Evolutionary conservation across 2,113 vertebrate species (phyloP), one percentile per base, ranked within the genome.

Genomic region (Amazona vittata): DNA sequence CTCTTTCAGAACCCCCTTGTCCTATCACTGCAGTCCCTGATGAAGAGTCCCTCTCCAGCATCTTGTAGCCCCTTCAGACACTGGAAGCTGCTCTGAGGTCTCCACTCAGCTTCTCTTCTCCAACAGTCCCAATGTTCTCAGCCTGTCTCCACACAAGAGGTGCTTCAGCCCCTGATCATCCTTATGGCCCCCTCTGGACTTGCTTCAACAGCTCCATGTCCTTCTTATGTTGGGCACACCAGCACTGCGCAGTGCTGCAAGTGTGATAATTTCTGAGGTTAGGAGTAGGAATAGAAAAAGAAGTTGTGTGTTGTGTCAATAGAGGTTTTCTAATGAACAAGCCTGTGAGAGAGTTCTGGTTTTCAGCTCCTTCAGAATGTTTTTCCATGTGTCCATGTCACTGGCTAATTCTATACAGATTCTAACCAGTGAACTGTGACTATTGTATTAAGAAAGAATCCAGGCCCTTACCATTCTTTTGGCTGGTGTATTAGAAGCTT

Each of bases 401-500:
- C 87, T 95, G 81, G 81, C 78, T 97, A 96, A 97, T 96, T 94
- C 93, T 49, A 55, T 57, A 83, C 92, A 92, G 92, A 88, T 90
- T 94, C 90, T 89, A 93, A 71, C 92, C 39, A 76, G 55, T 86
- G 86, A 96, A 92, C 94, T 60, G 0, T 95, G 90, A 96, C 96
- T 73, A 86, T 94, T 94, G 93, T 96, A 59, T 95, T 86, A 92
- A 93, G 82, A 94, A 95, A 57, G 92, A 95, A 93, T 90, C 92
- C 94, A 96, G 75, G 80, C 83, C 76, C 73, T 96, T 62, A 14
- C 77, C 90, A 57, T 92, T 86, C 90, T 92, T 84, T 91, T 95
- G 96, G 95, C 94, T 96, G 92, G 73, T 89, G 16, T 75, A 86
- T 94, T 78, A 92, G 80, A 71, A 86, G 73, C 83, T 90, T 94